Evolutionary conservation across 2,113 vertebrate species (phyloP).

Genomic region (Struthidea cinerea): DNA sequence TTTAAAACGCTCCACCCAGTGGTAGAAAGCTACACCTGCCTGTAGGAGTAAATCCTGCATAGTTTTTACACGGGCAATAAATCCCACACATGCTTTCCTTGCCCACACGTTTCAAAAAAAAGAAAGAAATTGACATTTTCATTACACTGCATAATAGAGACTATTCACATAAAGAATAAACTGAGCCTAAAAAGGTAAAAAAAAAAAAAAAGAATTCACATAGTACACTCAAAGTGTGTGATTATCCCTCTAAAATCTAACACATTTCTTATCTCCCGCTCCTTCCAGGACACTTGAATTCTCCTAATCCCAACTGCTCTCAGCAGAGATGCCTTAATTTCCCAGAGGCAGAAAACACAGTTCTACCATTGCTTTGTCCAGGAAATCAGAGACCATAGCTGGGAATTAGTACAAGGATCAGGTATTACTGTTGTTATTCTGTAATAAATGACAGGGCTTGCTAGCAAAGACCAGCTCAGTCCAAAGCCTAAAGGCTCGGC

Average conservation of each 20-base stretch:
- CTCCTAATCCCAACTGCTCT: background rate
- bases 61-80: rapidly evolving
- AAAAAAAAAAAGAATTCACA: background rate
- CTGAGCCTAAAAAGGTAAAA: background rate
- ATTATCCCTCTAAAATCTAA: background rate
- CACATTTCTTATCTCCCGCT: background rate
- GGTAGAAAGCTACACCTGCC: background rate
- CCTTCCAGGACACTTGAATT: background rate
- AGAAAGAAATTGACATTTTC: background rate
- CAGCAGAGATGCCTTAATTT: background rate
- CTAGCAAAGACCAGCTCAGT: background rate
- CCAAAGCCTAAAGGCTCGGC: background rate
- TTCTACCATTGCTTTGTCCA: background rate
- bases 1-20: conserved; percentile 8
- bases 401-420: background rate
- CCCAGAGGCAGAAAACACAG: background rate
- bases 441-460: background rate
- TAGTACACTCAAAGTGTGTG: background rate
- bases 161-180: background rate
- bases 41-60: rapidly evolving
- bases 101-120: background rate
- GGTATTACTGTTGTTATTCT: background rate
- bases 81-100: background rate
- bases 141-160: rapidly evolving
- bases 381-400: background rate